A percentile compares a stretch with the other conserved stretches of the same genome.
Conservation (phyloP, 23 tunicate genomes). For the Trididemnum clinides region DNA sequence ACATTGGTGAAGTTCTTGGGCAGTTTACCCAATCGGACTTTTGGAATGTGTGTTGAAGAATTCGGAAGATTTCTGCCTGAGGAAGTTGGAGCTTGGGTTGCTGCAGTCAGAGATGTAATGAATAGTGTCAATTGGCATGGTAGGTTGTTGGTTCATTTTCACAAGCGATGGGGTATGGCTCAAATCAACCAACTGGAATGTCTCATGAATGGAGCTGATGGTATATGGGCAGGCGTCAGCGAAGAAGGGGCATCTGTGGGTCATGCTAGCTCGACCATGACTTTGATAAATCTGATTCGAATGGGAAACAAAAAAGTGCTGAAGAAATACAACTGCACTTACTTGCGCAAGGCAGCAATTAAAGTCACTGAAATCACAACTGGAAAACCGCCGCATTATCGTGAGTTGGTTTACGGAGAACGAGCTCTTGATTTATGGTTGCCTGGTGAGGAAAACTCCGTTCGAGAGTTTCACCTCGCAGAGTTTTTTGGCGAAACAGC, state of each 20-base stretch:
- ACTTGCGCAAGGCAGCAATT: constrained; percentile 26
- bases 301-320: constrained; percentile 44
- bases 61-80: constrained; percentile 24
- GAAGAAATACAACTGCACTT: constrained; percentile 16
- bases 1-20: not conserved
- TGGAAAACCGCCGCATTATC: constrained; percentile 21
- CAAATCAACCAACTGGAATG: constrained; percentile 16
- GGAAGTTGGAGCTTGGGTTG: constrained; percentile 42
- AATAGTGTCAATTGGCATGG: constrained; percentile 28
- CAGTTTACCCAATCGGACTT: constrained; percentile 22
- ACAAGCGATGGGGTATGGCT: constrained; percentile 34
- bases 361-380: constrained; percentile 34
- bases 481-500: constrained; percentile 20
- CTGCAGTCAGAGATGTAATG: constrained; percentile 31
- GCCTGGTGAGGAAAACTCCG: constrained; percentile 10
- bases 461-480: constrained; percentile 14
- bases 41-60: constrained; percentile 29
- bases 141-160: constrained; percentile 15
- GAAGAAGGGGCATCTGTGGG: constrained; percentile 39
- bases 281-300: constrained; percentile 27
- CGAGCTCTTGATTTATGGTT: constrained; percentile 41
- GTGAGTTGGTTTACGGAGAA: constrained; percentile 33
- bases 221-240: constrained; percentile 36
- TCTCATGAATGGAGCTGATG: constrained; percentile 42
- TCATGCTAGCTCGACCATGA: constrained; percentile 30